phyloP scores from a whole-genome alignment of 2,888 invertebrate genomes.

The Lasioglossum lativentre region DNA sequence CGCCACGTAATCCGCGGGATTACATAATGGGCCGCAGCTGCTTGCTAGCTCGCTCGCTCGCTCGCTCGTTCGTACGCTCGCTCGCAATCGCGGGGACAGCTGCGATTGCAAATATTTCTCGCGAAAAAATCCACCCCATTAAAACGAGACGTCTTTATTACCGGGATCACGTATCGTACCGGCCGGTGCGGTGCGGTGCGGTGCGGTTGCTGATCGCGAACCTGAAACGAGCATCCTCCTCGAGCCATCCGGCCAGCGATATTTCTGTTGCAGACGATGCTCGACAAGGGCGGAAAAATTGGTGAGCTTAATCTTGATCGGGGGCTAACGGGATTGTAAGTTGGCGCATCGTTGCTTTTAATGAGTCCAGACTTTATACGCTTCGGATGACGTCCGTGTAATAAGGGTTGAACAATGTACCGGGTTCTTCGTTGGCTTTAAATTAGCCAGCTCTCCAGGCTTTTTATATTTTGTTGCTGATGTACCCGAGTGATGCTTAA shows the following conservation, averaged over 20 bases:
- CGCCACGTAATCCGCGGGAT: slow-evolving; percentile 54
- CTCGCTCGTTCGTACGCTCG: slow-evolving; percentile 5
- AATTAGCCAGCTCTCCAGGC: neutral
- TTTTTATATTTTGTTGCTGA: neutral
- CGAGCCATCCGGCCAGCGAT: neutral
- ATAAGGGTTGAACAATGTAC: neutral
- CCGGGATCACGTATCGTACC: neutral
- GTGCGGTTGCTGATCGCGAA: neutral
- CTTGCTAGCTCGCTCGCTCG: neutral
- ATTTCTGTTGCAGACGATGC: neutral
- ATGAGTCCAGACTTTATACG: neutral
- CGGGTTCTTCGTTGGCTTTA: too few species aligned
- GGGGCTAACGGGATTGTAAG: neutral
- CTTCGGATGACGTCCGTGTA: neutral
- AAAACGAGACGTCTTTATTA: neutral
- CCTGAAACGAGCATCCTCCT: neutral
- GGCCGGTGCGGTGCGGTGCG: neutral
- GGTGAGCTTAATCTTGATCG: neutral
- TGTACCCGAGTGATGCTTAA: neutral
- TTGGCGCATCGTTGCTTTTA: neutral
- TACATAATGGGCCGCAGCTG: slow-evolving; percentile 46
- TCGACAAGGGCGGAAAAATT: neutral
- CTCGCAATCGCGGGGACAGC: slow-evolving; percentile 17
- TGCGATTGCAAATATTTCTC: slow-evolving; percentile 21
- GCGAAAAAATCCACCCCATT: slow-evolving; percentile 13